phyloP scores from a whole-genome alignment of 2,797 vertebrate species.

The Columba guinea region DNA sequence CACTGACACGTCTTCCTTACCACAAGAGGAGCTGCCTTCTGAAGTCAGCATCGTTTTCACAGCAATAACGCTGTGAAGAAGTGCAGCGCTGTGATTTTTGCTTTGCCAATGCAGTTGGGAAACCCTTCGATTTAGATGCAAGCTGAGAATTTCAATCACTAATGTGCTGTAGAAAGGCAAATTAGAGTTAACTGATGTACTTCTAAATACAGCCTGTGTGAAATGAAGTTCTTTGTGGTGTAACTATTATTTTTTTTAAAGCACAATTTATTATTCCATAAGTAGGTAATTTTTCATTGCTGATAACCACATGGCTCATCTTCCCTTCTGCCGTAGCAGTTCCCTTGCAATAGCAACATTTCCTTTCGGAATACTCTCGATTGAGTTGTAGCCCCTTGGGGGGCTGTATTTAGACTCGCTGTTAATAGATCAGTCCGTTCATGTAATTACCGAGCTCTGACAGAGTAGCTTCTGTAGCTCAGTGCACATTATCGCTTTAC shows the following conservation, averaged over 20 bases:
- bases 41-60: background rate
- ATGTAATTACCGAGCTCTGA: constrained; percentile 12
- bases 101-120: background rate
- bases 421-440: constrained; percentile 34
- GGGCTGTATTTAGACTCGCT: constrained; percentile 42
- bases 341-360: background rate
- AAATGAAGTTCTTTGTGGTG: background rate
- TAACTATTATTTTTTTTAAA: background rate
- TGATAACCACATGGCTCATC: background rate
- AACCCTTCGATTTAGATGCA: background rate
- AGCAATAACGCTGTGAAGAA: background rate
- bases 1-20: background rate
- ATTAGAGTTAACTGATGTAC: background rate
- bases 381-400: constrained; percentile 21
- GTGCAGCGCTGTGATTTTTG: background rate
- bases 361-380: constrained; percentile 2
- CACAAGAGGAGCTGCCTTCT: background rate
- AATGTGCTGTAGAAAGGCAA: background rate
- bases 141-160: background rate
- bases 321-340: background rate
- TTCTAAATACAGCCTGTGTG: background rate
- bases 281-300: constrained; percentile 20
- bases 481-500: background rate
- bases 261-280: background rate
- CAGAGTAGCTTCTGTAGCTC: constrained; percentile 17